Base-by-base conservation (phyloP, 2,797 vertebrate species). In the Miichthys miiuy region DNA sequence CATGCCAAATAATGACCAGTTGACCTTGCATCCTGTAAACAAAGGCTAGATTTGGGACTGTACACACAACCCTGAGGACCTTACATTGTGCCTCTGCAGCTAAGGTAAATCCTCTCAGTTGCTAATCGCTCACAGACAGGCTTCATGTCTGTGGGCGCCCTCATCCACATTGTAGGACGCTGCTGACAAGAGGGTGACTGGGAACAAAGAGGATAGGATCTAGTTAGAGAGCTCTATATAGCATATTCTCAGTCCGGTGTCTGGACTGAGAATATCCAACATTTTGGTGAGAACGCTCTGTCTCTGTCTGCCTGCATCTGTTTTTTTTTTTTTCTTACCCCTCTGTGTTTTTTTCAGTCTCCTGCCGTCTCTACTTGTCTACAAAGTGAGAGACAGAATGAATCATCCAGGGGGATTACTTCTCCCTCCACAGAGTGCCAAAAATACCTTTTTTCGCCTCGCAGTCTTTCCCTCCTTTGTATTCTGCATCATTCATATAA, bases 41-140 rank as follows among this genome's bases (percentile, higher is more conserved):
- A 90, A 82, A 83, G 61, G 62, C 66, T 48, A 16, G 34, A 80
- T 60, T 52, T 75, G 38, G 44, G 64, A 30, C 34, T 30, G 70
- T 30, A 25, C 20, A 30, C 66, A 67, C 73, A 51, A 67, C 75
- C 51, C 64, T 57, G 17, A 72, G 68, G 77, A 75, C 81, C 27
- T 67, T 18, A 69, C 47, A 72, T 52, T 69, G 79, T 68, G 63
- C 66, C 44, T 72, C 66, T 72, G 79, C 82, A 75, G 75, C 77
- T 60, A 34, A 83, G 87, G 77, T 79, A 90, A 90, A 88, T 90
- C 87, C 84, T 77, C 84, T 89, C 86, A 82, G 81, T 73, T 48
- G 81, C 80, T 88, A 89, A 92, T 89, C 77, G 55, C 87, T 81
- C 58, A 56, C 65, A 73, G 85, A 79, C 72, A 77, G 65, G 69